Evolutionary conservation across 2,888 invertebrate genomes (phyloP).

Genomic region (Drosophila yooni): DNA sequence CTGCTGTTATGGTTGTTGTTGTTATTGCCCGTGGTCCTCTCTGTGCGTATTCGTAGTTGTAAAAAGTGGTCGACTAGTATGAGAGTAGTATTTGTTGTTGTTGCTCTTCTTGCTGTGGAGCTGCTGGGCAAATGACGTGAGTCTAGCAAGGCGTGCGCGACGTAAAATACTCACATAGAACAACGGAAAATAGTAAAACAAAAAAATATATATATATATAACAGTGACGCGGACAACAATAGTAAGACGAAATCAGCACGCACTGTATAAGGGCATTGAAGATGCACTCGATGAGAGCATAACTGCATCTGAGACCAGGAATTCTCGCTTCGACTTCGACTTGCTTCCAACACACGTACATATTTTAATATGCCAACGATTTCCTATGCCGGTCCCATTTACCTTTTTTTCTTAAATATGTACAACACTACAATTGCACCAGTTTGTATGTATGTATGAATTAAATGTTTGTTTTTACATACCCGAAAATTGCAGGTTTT

Average conservation of each 20-base stretch:
- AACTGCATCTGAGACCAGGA: slow-evolving; percentile 41
- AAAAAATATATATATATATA: background rate
- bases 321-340: slow-evolving; percentile 20
- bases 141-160: slow-evolving; percentile 57
- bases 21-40: slow-evolving; percentile 52
- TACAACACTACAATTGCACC: slow-evolving; percentile 9
- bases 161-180: slow-evolving; percentile 59
- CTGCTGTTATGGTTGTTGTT: slow-evolving; percentile 16
- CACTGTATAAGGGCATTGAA: slow-evolving; percentile 53
- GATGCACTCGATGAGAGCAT: slow-evolving; percentile 50
- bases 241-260: slow-evolving; percentile 40
- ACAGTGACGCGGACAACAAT: slow-evolving; percentile 50
- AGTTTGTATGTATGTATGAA: slow-evolving; percentile 12
- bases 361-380: slow-evolving; percentile 40
- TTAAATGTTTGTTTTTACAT: slow-evolving; percentile 38
- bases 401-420: slow-evolving; percentile 8
- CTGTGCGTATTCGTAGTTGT: slow-evolving; percentile 67
- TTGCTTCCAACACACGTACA: slow-evolving; percentile 9
- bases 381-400: slow-evolving; percentile 52
- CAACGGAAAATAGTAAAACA: slow-evolving; percentile 60
- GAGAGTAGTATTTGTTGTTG: slow-evolving; percentile 52
- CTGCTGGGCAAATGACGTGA: slow-evolving; percentile 72
- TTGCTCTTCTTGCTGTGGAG: slow-evolving; percentile 25
- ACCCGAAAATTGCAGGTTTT: slow-evolving; percentile 39
- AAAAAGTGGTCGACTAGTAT: slow-evolving; percentile 49